Evolutionary conservation across 2,797 vertebrate species (phyloP).

Genomic region (Danio jaintianensis): DNA sequence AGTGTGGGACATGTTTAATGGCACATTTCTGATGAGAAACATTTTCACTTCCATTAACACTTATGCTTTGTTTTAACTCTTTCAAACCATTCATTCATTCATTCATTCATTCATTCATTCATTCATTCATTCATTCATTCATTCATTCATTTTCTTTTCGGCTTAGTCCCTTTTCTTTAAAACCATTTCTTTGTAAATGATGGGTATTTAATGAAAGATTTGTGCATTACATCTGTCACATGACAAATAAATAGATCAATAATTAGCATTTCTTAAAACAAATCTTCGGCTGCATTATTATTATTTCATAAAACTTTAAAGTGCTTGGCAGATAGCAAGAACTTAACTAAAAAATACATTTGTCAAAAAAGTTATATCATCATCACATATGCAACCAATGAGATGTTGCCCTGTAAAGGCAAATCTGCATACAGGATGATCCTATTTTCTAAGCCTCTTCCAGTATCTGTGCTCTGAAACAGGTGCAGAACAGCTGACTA

Average conservation of each 20-base stretch:
- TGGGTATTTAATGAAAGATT: neutral
- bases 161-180: no score
- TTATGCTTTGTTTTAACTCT: neutral
- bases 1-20: neutral
- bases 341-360: neutral
- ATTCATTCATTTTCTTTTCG: no score
- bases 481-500: conserved; percentile 41
- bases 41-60: neutral
- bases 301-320: neutral
- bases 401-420: conserved; percentile 12
- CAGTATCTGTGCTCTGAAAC: conserved; percentile 39
- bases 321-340: neutral
- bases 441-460: conserved; percentile 45
- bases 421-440: conserved; percentile 40
- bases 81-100: no score
- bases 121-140: no score
- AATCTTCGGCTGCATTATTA: neutral
- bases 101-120: no score
- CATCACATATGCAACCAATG: conserved; percentile 35
- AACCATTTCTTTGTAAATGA: neutral
- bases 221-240: neutral
- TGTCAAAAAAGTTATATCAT: neutral
- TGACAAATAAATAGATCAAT: neutral
- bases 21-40: neutral
- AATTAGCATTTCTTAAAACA: neutral